Percentiles rank a stretch among this genome's conserved stretches.
Evolutionary conservation across 1,140 invertebrate species (phyloP).

Genomic region (Neodiprion pinetum): DNA sequence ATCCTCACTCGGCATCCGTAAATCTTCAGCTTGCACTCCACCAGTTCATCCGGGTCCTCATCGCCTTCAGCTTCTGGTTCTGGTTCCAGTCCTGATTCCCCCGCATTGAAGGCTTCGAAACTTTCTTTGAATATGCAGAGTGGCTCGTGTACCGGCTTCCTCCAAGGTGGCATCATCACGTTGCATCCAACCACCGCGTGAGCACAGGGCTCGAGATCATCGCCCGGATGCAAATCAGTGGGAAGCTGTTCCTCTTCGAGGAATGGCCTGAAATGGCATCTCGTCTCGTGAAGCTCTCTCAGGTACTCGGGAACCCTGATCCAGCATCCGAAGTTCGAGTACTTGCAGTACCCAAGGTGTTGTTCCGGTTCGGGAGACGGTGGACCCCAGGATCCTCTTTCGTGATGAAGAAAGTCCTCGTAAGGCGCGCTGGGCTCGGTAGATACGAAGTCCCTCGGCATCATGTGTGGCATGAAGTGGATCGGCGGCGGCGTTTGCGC

Average conservation of each 20-base stretch:
- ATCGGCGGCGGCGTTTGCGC: constrained; percentile 24
- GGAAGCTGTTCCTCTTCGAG: constrained; percentile 43
- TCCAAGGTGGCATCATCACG: constrained; percentile 40
- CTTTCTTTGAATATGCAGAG: constrained; percentile 45
- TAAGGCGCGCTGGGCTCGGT: constrained; percentile 39
- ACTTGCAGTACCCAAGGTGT: constrained; percentile 38
- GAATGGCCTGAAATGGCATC: constrained; percentile 53
- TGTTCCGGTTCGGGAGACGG: constrained; percentile 27
- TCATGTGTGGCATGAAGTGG: constrained; percentile 36
- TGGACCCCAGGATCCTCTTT: constrained; percentile 29
- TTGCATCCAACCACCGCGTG: constrained; percentile 44
- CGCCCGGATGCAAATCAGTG: constrained; percentile 37
- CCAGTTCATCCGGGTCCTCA: constrained; percentile 34
- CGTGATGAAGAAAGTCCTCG: constrained; percentile 35
- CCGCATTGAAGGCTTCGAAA: constrained; percentile 20
- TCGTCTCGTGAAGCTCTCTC: constrained; percentile 45
- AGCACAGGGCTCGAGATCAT: constrained; percentile 38
- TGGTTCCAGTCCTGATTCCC: constrained; percentile 19
- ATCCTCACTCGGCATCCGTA: constrained; percentile 49
- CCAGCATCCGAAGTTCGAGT: constrained; percentile 48
- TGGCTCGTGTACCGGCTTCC: constrained; percentile 43
- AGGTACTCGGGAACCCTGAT: constrained; percentile 44
- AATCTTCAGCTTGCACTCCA: constrained; percentile 39
- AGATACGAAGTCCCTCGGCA: constrained; percentile 24
- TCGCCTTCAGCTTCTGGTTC: constrained; percentile 22